Percentiles rank a stretch among this genome's conserved stretches.
Conservation (phyloP, 2,113 vertebrate species). For the Mesembrinibis cayennensis region DNA sequence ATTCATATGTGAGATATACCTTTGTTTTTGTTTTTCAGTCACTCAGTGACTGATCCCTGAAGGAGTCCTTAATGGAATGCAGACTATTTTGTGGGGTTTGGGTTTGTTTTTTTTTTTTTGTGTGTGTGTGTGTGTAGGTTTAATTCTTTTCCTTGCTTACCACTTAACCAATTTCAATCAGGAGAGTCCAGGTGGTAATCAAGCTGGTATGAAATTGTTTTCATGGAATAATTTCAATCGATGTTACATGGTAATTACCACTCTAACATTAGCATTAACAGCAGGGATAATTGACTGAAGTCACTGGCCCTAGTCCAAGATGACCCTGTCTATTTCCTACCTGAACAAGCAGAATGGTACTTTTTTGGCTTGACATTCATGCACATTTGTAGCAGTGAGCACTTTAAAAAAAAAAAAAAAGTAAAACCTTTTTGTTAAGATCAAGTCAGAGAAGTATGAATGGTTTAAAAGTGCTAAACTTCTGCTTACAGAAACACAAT, state of each 20-base stretch:
- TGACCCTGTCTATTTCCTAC: neutral
- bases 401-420: neutral
- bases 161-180: conserved; percentile 10
- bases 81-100: neutral
- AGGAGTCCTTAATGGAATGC: neutral
- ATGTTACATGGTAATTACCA: conserved; percentile 48
- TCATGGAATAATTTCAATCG: conserved; percentile 54
- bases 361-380: neutral
- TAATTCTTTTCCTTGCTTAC: conserved; percentile 6
- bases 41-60: neutral
- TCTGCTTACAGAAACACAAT: neutral
- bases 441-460: neutral
- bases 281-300: conserved; percentile 38
- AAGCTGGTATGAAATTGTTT: conserved; percentile 57
- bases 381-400: neutral
- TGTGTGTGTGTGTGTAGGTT: no score
- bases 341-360: neutral
- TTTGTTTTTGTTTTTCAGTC: neutral
- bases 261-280: conserved; percentile 35
- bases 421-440: neutral
- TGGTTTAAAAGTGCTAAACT: neutral
- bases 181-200: conserved; percentile 49
- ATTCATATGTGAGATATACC: neutral
- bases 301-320: neutral
- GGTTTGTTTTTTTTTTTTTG: neutral